phyloP scores from a whole-genome alignment of 2,888 invertebrate genomes.

The Eulithis prunata region DNA sequence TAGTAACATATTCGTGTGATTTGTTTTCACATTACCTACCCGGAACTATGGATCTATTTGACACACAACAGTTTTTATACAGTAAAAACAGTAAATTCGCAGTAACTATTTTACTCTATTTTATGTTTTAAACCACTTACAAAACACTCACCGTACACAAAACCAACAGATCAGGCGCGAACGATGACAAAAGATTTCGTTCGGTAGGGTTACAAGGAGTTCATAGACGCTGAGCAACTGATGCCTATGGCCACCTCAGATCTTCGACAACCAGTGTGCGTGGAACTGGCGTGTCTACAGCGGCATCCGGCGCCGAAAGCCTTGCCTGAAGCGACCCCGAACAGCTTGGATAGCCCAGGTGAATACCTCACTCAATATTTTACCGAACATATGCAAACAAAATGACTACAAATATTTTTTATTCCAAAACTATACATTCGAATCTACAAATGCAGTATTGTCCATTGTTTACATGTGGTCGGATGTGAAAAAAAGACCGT shows the following conservation, averaged over 20 bases:
- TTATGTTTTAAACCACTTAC: neutral
- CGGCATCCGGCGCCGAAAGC: slow-evolving; percentile 83
- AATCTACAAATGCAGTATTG: neutral
- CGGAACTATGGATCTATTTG: too few relatives aligned
- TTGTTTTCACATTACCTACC: too few relatives aligned
- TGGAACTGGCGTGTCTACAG: slow-evolving; percentile 89
- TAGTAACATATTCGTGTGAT: neutral
- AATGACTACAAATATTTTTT: neutral
- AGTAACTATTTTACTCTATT: neutral
- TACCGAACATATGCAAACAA: slow-evolving; percentile 47
- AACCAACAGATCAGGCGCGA: slow-evolving; percentile 35
- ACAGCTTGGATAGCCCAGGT: slow-evolving; percentile 82
- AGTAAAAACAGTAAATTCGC: too few relatives aligned
- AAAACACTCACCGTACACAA: slow-evolving; percentile 21
- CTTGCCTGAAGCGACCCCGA: slow-evolving; percentile 78
- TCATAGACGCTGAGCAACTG: slow-evolving; percentile 94
- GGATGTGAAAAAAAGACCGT: slow-evolving; percentile 1
- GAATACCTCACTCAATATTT: slow-evolving; percentile 26
- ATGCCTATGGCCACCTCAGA: slow-evolving; percentile 94
- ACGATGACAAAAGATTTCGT: slow-evolving; percentile 40
- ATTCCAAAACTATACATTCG: too few relatives aligned
- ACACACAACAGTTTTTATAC: neutral
- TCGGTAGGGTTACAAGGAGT: slow-evolving; percentile 93
- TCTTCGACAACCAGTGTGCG: slow-evolving; percentile 91
- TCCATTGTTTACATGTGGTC: slow-evolving; percentile 47